A percentile compares a stretch with the other conserved stretches of the same genome.
These are phyloP conservation scores for Columba guinea DNA, from an alignment of 2,797 vertebrate genomes.

Conservation along the genomic window DNA sequence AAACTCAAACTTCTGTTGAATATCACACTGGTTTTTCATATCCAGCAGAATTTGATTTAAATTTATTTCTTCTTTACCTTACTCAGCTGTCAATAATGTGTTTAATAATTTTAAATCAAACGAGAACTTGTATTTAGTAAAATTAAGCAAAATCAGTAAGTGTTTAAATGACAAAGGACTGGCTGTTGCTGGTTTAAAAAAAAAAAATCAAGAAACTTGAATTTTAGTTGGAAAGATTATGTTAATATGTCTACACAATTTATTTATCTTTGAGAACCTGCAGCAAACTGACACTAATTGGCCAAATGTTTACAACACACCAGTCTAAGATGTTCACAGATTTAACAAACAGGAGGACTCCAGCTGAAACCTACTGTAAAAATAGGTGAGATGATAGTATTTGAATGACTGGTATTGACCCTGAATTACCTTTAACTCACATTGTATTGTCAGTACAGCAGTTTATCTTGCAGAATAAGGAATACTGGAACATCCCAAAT, in stretches of 20 bases:
- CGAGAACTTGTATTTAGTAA: background rate
- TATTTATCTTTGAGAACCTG: background rate
- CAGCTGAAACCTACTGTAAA: background rate
- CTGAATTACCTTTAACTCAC: background rate
- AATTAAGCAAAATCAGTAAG: background rate
- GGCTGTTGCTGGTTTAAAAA: background rate
- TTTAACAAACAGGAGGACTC: background rate
- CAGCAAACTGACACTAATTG: background rate
- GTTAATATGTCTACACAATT: background rate
- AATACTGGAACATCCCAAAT: background rate
- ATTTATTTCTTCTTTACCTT: background rate
- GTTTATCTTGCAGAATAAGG: background rate
- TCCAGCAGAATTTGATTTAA: background rate
- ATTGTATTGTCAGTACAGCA: background rate
- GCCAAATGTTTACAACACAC: background rate
- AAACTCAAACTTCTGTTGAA: background rate
- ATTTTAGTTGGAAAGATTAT: background rate
- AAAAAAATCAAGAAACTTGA: background rate
- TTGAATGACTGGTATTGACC: background rate
- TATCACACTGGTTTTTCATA: background rate
- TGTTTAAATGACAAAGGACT: background rate
- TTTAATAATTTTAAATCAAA: background rate
- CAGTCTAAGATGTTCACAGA: background rate
- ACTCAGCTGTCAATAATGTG: background rate
- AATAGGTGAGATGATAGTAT: background rate